These are phyloP conservation scores for Drosophila suzukii DNA, from an alignment of 1,140 invertebrate species.

Conservation along the genomic window DNA sequence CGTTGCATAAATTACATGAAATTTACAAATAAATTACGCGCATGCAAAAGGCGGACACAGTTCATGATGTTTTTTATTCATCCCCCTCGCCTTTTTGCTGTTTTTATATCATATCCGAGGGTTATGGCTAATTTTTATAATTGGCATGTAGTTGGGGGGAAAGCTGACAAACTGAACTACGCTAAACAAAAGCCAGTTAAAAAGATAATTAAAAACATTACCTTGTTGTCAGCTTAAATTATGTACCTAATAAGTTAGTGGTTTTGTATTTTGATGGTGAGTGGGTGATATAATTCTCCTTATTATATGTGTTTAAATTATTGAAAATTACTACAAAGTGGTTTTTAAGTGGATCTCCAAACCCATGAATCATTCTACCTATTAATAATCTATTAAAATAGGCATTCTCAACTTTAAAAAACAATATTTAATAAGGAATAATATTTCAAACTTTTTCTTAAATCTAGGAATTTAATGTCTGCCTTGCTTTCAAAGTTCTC, in stretches of 20 bases:
- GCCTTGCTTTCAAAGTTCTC: neutral
- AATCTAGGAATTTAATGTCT: too few relatives aligned
- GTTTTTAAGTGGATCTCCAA: too few relatives aligned
- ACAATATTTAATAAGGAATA: too few relatives aligned
- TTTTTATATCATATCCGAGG: neutral
- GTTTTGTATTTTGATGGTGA: neutral
- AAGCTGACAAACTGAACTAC: slow-evolving; percentile 20
- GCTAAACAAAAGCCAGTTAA: slow-evolving; percentile 23
- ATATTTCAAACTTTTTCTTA: too few relatives aligned
- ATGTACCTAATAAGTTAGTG: neutral
- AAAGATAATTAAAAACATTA: slow-evolving; percentile 32
- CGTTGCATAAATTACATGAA: slow-evolving; percentile 69
- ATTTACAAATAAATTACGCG: slow-evolving; percentile 78
- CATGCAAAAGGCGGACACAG: slow-evolving; percentile 57
- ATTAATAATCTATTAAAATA: too few relatives aligned
- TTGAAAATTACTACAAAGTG: too few relatives aligned
- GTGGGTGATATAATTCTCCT: neutral
- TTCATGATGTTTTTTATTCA: slow-evolving; percentile 13
- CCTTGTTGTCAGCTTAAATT: slow-evolving; percentile 10
- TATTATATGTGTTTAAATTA: too few relatives aligned
- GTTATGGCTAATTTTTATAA: slow-evolving; percentile 31
- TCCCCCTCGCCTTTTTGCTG: neutral
- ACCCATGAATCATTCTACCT: too few relatives aligned
- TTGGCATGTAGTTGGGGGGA: slow-evolving; percentile 26
- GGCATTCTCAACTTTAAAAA: too few relatives aligned